A percentile compares a stretch with the other conserved stretches of the same genome.
phyloP scores from a whole-genome alignment of 2,113 vertebrate species.

The Crotalus horridus region DNA sequence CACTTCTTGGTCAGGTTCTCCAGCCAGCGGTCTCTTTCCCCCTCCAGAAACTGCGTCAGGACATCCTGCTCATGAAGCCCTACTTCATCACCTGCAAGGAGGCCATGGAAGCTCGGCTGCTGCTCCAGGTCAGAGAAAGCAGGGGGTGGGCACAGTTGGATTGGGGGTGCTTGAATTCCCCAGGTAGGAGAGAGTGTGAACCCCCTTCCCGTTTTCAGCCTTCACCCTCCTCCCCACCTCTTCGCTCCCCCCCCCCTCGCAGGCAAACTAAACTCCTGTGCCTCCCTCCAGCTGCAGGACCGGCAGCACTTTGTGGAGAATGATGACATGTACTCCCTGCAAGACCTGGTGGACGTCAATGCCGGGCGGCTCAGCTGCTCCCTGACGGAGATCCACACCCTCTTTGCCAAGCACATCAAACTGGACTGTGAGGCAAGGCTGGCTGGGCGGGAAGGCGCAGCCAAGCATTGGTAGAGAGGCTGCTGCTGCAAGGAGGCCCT shows the following conservation, averaged over 20 bases:
- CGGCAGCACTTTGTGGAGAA: slow-evolving; percentile 99
- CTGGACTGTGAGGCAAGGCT: slow-evolving; percentile 92
- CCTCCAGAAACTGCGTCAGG: slow-evolving; percentile 93
- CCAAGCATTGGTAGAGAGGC: neutral
- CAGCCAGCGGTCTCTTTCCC: neutral
- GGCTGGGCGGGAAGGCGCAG: neutral
- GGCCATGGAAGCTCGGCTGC: slow-evolving; percentile 91
- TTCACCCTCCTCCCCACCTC: neutral
- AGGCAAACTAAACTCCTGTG: fast-evolving
- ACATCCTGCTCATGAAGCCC: slow-evolving; percentile 96
- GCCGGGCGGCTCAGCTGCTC: slow-evolving; percentile 88
- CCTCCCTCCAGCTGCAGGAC: slow-evolving; percentile 83
- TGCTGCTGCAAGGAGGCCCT: neutral
- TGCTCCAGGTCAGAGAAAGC: slow-evolving; percentile 81
- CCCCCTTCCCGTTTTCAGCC: neutral
- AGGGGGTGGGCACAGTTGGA: neutral
- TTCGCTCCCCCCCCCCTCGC: neutral
- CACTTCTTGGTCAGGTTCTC: neutral
- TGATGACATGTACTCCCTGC: slow-evolving; percentile 96
- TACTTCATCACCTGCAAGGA: slow-evolving; percentile 98
- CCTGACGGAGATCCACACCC: slow-evolving; percentile 93
- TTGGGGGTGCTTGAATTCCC: too few species aligned
- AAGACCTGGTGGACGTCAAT: slow-evolving; percentile 91
- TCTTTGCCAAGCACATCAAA: slow-evolving; percentile 98
- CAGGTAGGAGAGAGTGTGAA: neutral